phyloP scores from a whole-genome alignment of 2,888 invertebrate genomes.

The Chrysolina haemoptera region DNA sequence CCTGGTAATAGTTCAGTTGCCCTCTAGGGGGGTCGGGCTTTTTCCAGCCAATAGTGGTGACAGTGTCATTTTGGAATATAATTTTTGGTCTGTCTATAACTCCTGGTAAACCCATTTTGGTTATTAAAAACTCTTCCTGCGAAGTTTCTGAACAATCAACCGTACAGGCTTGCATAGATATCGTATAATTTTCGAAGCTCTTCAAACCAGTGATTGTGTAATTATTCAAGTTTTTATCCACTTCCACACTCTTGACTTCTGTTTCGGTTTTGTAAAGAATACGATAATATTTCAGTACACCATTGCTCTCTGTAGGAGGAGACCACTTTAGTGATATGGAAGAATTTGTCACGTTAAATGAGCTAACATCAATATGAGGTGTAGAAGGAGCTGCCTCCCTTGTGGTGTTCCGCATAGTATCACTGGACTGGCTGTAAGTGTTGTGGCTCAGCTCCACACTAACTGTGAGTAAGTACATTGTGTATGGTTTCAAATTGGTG shows the following conservation, averaged over 20 bases:
- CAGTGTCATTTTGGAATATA: conserved; percentile 69
- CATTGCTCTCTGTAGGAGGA: conserved; percentile 81
- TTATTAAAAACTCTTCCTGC: conserved; percentile 58
- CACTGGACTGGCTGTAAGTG: conserved; percentile 73
- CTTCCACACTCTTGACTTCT: conserved; percentile 29
- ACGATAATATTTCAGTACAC: conserved; percentile 78
- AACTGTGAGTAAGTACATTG: conserved; percentile 81
- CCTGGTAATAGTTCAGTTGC: conserved; percentile 71
- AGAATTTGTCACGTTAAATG: conserved; percentile 75
- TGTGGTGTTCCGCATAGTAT: conserved; percentile 78
- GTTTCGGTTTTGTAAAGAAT: conserved; percentile 41
- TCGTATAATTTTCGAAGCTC: conserved; percentile 79
- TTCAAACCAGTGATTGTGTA: conserved; percentile 66
- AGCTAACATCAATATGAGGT: conserved; percentile 74
- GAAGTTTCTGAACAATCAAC: conserved; percentile 75
- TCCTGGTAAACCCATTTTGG: conserved; percentile 67
- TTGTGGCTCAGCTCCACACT: conserved; percentile 73
- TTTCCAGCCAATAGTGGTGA: conserved; percentile 70
- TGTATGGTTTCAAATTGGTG: conserved; percentile 80
- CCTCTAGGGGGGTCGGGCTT: conserved; percentile 70
- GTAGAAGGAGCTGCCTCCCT: conserved; percentile 77
- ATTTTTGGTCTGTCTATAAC: conserved; percentile 65
- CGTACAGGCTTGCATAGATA: conserved; percentile 82
- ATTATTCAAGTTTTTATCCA: conserved; percentile 29
- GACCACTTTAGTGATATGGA: conserved; percentile 79